Percentiles rank a stretch among this genome's conserved stretches.
These are phyloP conservation scores for Cygnus atratus DNA, from an alignment of 2,113 vertebrate genomes.

Conservation along the genomic window DNA sequence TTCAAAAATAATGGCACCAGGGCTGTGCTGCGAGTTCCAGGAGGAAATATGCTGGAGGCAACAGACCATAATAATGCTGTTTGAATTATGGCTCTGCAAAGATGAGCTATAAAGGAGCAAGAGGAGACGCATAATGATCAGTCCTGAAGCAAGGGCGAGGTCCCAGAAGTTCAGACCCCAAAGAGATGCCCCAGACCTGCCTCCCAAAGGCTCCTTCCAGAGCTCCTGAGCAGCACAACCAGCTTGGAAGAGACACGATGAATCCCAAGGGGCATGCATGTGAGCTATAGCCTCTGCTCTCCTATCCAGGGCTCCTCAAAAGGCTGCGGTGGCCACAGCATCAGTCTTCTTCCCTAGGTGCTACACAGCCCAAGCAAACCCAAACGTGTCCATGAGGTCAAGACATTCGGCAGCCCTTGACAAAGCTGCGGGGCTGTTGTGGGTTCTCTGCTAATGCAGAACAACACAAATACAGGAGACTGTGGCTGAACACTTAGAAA, in stretches of 20 bases:
- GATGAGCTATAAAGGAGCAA: neutral
- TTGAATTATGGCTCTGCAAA: neutral
- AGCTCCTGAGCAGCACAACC: neutral
- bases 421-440: neutral
- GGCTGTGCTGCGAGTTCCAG: neutral
- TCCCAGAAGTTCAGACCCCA: neutral
- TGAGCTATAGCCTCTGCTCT: neutral
- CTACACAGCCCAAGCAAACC: fast-evolving
- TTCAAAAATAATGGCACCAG: neutral
- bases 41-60: conserved; percentile 14
- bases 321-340: neutral
- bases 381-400: neutral
- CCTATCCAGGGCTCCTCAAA: neutral
- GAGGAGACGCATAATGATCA: neutral
- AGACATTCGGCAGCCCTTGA: neutral
- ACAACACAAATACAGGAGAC: neutral
- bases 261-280: too few species aligned
- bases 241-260: neutral
- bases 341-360: neutral
- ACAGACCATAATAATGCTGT: neutral
- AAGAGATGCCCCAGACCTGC: neutral
- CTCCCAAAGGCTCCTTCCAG: neutral
- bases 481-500: neutral
- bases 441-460: neutral
- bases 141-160: neutral